Conservation (phyloP, 2,797 vertebrate species). For the Margarornis squamiger region DNA sequence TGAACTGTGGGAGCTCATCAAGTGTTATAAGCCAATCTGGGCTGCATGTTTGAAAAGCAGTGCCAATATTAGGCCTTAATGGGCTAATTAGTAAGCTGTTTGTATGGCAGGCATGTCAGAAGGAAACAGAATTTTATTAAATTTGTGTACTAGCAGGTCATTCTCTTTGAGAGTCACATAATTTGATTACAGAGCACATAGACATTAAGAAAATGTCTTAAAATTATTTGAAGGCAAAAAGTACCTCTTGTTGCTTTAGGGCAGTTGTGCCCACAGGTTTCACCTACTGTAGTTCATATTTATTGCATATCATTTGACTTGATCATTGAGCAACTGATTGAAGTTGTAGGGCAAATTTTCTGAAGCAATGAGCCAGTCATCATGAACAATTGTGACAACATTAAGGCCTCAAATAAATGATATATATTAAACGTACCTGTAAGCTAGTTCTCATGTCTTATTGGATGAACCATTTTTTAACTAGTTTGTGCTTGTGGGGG, state of each 20-base stretch:
- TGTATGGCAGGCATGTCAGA: not conserved
- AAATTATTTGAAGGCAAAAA: not conserved
- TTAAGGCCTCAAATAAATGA: not conserved
- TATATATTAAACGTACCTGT: not conserved
- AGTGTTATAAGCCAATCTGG: not conserved
- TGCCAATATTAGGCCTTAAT: not conserved
- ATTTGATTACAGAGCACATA: not conserved
- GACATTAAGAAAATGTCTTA: not conserved
- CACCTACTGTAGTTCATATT: not conserved
- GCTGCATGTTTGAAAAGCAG: not conserved
- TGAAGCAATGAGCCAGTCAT: not conserved
- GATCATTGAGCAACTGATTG: not conserved
- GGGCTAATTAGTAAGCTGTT: not conserved
- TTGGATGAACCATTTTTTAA: not conserved
- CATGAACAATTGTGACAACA: not conserved
- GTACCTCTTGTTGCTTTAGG: not conserved
- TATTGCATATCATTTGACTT: not conserved
- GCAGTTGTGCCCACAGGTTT: not conserved
- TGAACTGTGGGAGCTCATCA: not conserved
- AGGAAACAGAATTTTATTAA: not conserved
- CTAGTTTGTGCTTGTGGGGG: not conserved
- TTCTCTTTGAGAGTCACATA: not conserved
- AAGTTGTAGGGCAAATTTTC: not conserved
- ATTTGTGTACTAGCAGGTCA: not conserved
- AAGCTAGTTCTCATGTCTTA: not conserved